These are phyloP conservation scores for Xiphorhynchus erythropygius DNA, from an alignment of 2,797 vertebrate genomes.

Conservation along the genomic window DNA sequence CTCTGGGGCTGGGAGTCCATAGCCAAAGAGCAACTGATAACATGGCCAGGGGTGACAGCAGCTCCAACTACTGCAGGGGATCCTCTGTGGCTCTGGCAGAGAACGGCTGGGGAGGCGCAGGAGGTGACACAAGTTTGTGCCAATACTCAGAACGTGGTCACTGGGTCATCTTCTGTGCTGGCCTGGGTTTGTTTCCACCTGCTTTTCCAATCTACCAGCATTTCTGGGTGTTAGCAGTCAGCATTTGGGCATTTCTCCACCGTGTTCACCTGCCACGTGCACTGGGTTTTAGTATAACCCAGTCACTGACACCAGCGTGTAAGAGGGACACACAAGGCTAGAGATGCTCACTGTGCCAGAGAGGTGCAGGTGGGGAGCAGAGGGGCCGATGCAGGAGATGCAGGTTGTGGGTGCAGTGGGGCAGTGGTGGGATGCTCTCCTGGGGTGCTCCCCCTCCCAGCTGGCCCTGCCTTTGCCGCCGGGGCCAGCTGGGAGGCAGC, in stretches of 20 bases:
- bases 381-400: background rate
- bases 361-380: background rate
- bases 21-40: background rate
- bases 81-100: background rate
- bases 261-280: background rate
- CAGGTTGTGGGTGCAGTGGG: background rate
- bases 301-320: rapidly evolving
- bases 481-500: background rate
- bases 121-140: background rate
- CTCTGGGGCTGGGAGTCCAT: background rate
- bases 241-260: background rate
- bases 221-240: background rate
- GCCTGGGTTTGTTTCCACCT: background rate
- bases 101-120: background rate
- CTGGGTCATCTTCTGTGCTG: background rate
- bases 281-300: rapidly evolving
- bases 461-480: background rate
- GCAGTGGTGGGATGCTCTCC: background rate
- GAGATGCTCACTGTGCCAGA: rapidly evolving
- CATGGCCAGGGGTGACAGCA: background rate
- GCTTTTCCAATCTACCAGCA: background rate
- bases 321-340: background rate
- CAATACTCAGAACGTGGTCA: background rate
- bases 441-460: background rate
- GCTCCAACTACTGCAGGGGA: rapidly evolving